Evolutionary conservation across 2,113 vertebrate species (phyloP), one percentile per base, ranked within the genome.

Genomic region (Corvus cornix): DNA sequence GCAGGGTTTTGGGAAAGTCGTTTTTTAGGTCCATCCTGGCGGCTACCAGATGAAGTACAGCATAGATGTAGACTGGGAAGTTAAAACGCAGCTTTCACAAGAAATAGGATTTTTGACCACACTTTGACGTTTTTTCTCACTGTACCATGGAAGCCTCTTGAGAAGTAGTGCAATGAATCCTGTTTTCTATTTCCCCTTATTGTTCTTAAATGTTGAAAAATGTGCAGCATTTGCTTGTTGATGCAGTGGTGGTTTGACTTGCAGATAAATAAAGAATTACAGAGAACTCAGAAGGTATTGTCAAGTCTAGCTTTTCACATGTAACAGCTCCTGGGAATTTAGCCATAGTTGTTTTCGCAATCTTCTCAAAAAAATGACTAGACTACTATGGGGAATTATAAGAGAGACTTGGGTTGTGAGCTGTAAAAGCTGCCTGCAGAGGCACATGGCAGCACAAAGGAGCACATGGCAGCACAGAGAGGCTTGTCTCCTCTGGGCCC

Each of bases 321-420:
- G 9, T 74, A 83, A 82, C 35, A 52, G 46, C 76, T 91, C 86
- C 89, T 96, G 95, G 72, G 78, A 95, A 95, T 90, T 92, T 31
- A 91, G 77, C 78, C 90, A 92, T 63, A 73, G 56, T 84, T 89
- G 74, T 17, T 96, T 96, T 94, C 94, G 74, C 76, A 94, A 79
- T 95, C 52, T 56, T 95, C 78, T 81, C 41, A 11, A 52, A 73
- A 95, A 95, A 84, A 88, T n/a, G 8, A 87, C 81, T 85, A 81
- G 60, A 90, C 33, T 43, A 49, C 60, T 97, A 13, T 41, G 39
- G 39, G 12, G 39, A 41, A 41, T 41, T 41, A 41, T 13, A 41
- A 41, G 39, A 41, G 39, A 13, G 39, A 41, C 6, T 41, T 41
- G 39, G 39, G 39, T 41, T 41, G 39, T 41, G 39, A 41, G 39